A percentile compares a stretch with the other conserved stretches of the same genome.
Evolutionary conservation across 2,113 vertebrate species (phyloP).

Genomic region (Actenoides lindsayi): DNA sequence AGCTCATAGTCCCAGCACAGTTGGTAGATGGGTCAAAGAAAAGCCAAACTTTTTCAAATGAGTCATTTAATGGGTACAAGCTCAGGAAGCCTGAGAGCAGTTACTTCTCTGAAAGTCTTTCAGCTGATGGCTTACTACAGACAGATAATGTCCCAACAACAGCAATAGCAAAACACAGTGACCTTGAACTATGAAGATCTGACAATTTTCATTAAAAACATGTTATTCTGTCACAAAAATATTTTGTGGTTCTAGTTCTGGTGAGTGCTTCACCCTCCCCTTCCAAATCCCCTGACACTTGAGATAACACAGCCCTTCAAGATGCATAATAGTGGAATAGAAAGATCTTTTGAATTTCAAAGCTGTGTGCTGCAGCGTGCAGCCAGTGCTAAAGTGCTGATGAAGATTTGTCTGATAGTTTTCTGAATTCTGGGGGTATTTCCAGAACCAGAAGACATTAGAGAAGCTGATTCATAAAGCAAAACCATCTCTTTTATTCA

Average conservation of each 20-base stretch:
- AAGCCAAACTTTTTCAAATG: not conserved
- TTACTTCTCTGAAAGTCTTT: not conserved
- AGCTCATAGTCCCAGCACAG: not conserved
- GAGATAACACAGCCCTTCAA: not conserved
- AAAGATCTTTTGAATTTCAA: slow-evolving; percentile 31
- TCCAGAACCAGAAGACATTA: slow-evolving; percentile 8
- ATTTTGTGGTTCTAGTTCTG: not conserved
- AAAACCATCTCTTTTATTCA: slow-evolving; percentile 8
- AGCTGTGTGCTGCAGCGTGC: not conserved
- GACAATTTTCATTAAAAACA: not conserved
- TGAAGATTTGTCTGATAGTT: slow-evolving; percentile 39
- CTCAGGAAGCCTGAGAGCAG: not conserved
- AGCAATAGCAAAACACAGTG: not conserved
- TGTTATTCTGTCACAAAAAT: not conserved
- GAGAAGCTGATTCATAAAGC: slow-evolving; percentile 34
- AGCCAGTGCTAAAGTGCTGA: slow-evolving; percentile 13
- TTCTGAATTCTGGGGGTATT: slow-evolving; percentile 31
- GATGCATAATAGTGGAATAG: not conserved
- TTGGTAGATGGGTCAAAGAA: not conserved
- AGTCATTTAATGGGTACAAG: not conserved
- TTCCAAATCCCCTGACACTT: not conserved
- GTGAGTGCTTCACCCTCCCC: not conserved
- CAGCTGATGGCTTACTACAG: not conserved
- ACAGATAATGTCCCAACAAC: not conserved
- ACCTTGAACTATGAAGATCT: not conserved